Base-by-base conservation (phyloP, 2,113 vertebrate genomes). In the Zosterops borbonicus region DNA sequence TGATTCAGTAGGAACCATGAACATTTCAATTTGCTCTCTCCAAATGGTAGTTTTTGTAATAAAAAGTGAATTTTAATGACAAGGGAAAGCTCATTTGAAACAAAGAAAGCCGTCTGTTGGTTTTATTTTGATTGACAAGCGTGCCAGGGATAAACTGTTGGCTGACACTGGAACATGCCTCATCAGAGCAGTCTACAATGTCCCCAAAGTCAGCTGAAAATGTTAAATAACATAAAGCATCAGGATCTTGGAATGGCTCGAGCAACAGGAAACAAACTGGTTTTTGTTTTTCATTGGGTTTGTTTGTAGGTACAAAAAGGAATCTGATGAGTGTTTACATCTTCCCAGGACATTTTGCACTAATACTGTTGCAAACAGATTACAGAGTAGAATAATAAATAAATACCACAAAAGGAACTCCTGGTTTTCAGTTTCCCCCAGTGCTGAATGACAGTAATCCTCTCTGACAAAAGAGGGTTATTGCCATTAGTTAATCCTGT, bases 281-380 rank as follows among this genome's bases (percentile, higher is more conserved):
- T 92, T 96, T 96, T 95, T 95, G 90, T 86, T 96, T 96, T 88
- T 68, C 70, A 62, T 95, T 95, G 42, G 77, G 80, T 97, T 97
- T 98, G 90, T 98, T 98, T 98, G 94, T 97, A 98, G 96, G 95
- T 97, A 97, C 94, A 96, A 91, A 97, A 93, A 96, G 55, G 85
- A 94, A 96, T 97, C 87, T 90, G 85, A 78, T 64, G 87, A 71
- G 77, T 98, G 96, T 98, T 98, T 98, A 98, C 68, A 97, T 97
- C 95, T 98, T 98, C 95, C 97, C 96, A 97, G 97, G 98, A 98
- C 96, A 98, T 97, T 98, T 97, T 97, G 89, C 95, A 96, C 95
- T 94, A 92, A 95, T 93, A 91, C 63, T 96, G 94, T 97, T 97
- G 96, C 97, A 97, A 97, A 97, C 94, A 98, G 95, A 97, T 98